phyloP scores from a whole-genome alignment of 2,888 invertebrate genomes.

The Autographa pulchrina region DNA sequence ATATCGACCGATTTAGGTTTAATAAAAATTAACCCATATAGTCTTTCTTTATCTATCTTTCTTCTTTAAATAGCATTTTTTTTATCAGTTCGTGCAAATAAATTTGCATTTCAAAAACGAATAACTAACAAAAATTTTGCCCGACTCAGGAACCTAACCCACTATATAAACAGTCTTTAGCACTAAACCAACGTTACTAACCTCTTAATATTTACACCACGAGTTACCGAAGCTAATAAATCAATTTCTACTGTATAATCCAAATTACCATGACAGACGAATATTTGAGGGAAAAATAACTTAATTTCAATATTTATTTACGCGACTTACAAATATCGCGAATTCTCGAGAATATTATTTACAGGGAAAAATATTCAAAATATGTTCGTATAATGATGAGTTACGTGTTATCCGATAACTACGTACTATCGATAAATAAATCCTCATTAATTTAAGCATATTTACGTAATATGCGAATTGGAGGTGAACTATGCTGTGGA shows the following conservation, averaged over 20 bases:
- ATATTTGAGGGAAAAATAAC: constrained; percentile 26
- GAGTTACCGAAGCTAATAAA: constrained; percentile 5
- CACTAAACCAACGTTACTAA: not conserved
- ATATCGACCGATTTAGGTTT: not conserved
- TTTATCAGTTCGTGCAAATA: no score
- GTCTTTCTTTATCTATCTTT: no score
- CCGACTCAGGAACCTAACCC: not conserved
- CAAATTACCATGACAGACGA: constrained; percentile 35
- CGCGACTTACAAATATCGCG: constrained; percentile 42
- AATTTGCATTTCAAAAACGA: no score
- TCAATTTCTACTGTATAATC: constrained; percentile 12
- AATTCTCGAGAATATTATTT: constrained; percentile 22
- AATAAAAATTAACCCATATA: no score
- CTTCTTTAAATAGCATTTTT: no score
- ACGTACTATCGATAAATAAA: constrained; percentile 33
- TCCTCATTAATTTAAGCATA: constrained; percentile 19
- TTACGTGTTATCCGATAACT: constrained; percentile 16
- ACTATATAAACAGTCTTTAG: not conserved
- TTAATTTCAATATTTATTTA: constrained; percentile 39
- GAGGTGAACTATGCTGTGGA: not conserved
- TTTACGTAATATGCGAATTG: constrained; percentile 11
- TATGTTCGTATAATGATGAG: constrained; percentile 16
- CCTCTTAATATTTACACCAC: not conserved
- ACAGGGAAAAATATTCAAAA: constrained; percentile 30
- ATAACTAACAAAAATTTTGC: no score